Evolutionary conservation across 2,113 vertebrate species (phyloP).

Genomic region (Pelecanus crispus): DNA sequence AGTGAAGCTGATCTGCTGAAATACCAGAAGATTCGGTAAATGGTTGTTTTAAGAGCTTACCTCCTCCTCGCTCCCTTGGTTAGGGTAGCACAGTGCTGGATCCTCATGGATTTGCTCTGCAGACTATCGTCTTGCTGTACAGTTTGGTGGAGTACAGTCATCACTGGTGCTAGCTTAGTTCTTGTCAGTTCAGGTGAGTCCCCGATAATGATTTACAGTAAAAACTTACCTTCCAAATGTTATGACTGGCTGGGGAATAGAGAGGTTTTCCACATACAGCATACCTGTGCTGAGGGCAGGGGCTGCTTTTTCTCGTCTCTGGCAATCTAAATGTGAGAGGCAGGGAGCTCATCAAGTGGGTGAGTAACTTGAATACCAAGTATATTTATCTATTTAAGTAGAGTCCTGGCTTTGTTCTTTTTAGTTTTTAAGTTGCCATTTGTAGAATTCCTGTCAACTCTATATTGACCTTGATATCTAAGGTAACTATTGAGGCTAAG

Average conservation of each 20-base stretch:
- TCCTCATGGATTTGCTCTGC: not conserved
- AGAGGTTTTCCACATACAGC: not conserved
- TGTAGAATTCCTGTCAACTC: not conserved
- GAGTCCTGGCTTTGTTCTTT: not conserved
- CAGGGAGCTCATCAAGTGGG: not conserved
- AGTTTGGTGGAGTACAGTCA: not conserved
- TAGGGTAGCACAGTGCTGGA: not conserved
- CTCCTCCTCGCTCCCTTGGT: not conserved
- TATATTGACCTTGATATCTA: not conserved
- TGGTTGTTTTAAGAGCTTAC: not conserved
- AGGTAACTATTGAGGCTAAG: not conserved
- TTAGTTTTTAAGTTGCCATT: not conserved
- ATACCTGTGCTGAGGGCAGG: slow-evolving; percentile 3
- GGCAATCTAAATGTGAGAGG: not conserved
- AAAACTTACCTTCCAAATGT: slow-evolving; percentile 49
- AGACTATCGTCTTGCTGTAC: fast-evolving
- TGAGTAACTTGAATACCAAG: not conserved
- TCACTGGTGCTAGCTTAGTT: not conserved
- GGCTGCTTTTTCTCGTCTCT: not conserved
- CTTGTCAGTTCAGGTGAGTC: slow-evolving; percentile 1
- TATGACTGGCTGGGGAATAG: not conserved
- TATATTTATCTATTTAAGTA: not conserved
- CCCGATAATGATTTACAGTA: not conserved
- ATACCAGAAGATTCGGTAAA: not conserved
- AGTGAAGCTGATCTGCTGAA: not conserved